A percentile compares a stretch with the other conserved stretches of the same genome.
phyloP scores from a whole-genome alignment of 2,113 vertebrate species.

The Mionectes macconnelli region DNA sequence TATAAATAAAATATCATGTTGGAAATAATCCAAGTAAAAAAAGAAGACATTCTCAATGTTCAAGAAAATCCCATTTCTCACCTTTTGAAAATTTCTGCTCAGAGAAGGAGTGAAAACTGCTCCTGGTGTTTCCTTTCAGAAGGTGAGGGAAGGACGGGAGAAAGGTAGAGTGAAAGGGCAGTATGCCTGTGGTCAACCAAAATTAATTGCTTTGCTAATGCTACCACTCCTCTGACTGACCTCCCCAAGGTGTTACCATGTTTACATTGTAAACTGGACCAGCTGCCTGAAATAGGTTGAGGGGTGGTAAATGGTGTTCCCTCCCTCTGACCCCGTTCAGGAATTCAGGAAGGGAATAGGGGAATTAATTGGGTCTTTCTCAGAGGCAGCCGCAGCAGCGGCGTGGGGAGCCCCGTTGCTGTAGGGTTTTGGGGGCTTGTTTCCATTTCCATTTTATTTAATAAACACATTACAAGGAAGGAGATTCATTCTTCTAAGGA shows the following conservation, averaged over 20 bases:
- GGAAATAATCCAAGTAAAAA: background rate
- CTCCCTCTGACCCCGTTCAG: background rate
- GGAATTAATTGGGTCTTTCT: background rate
- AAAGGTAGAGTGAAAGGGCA: background rate
- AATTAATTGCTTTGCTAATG: slow-evolving; percentile 32
- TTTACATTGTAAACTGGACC: slow-evolving; percentile 25
- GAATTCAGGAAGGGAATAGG: slow-evolving; percentile 28
- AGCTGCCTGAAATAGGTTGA: background rate
- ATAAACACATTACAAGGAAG: background rate
- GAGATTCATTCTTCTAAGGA: background rate
- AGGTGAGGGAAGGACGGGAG: background rate
- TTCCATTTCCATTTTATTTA: background rate
- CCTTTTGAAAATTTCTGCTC: background rate
- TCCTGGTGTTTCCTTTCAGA: background rate
- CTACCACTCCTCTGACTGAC: slow-evolving; percentile 5
- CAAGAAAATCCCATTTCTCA: background rate
- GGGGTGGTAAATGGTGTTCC: background rate
- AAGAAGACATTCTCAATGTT: background rate
- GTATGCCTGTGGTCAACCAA: background rate
- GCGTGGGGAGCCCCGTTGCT: background rate
- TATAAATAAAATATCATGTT: slow-evolving; percentile 10
- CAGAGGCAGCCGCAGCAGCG: background rate
- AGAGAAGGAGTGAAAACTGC: background rate
- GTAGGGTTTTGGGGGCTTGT: background rate
- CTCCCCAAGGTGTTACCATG: slow-evolving; percentile 29